Evolutionary conservation across 2,888 invertebrate species (phyloP), one percentile per base, ranked within the genome.

Genomic region (Tromatobia lineatoria): DNA sequence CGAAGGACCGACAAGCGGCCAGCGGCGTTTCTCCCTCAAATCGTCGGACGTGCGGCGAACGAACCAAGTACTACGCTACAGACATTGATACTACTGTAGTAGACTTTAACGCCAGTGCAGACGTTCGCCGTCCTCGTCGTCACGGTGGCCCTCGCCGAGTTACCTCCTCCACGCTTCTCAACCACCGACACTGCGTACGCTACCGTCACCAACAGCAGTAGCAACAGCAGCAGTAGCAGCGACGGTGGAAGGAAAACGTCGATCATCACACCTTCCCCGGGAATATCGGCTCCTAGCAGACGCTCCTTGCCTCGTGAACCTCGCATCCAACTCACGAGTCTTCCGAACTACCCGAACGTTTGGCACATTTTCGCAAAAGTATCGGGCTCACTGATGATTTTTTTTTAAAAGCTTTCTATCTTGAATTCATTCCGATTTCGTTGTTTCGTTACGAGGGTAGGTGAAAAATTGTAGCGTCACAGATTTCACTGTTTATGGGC

Each of bases 61-160:
- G 29, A 29, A 4, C 29, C 13, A 29, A 34, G 13, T 10, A 29
- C 2, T 6, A n/a, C 59, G 6, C 8, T 1, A 7, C 2, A n/a
- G 18, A 18, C 15, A 10, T 38, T 1, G 34, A 7, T 7, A 34
- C 38, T n/a, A 59, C 57, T 29, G 45, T 45, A 25, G 45, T 45
- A 42, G 23, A 18, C 67, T 59, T 64, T 57, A 59, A 71, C 10
- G 10, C 23, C 73, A 79, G 42, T 75, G 80, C 73, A 76, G 54
- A 83, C 75, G 61, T 38, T 67, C 73, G 29, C 23, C 20, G 54
- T 67, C 67, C 67, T 80, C 47, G 57, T 80, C 59, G 34, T 67
- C 73, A 23, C 54, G 61, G 75, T 70, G 75, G 80, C 75, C 80
- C 66, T 73, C 77, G 59, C 54, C 59, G 75, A 59, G 61, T 80